Evolutionary conservation across 2,888 invertebrate species (phyloP), one percentile per base, ranked within the genome.

Genomic region (Acrocyrtus sp.): DNA sequence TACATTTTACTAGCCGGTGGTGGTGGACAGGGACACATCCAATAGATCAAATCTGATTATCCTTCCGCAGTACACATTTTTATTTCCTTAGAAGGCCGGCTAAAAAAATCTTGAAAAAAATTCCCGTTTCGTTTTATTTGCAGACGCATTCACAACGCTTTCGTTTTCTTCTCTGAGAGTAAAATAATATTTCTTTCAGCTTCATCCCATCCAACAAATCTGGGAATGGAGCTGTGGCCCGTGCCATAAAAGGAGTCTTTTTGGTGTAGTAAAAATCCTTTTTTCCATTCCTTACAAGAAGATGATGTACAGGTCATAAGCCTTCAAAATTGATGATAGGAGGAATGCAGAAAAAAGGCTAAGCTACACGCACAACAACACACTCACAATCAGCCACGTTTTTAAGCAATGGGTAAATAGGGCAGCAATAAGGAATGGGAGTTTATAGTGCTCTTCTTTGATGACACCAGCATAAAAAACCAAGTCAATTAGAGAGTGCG

Each of bases 91-190:
- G 5, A 34, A 34, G n/a, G n/a, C n/a, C 34, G 12, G 34, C 34
- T 34, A 34, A 34, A 34, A 5, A 34, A 5, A 34, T n/a, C n/a
- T n/a, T n/a, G n/a, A n/a, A n/a, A n/a, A n/a, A n/a, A n/a, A n/a
- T n/a, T n/a, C n/a, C n/a, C n/a, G n/a, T n/a, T n/a, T n/a, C n/a
- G n/a, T n/a, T n/a, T n/a, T n/a, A n/a, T n/a, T n/a, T n/a, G n/a
- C n/a, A 34, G 12, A 34, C 34, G 12, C 34, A 34, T n/a, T n/a
- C n/a, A 34, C 34, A 34, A 34, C 34, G 77, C 77, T 75, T 77
- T 77, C 77, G 54, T 75, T 77, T 77, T 77, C 77, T 39, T 73
- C 74, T 73, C n/a, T n/a, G n/a, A n/a, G 68, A 72, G 57, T 63
- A 50, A 21, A 50, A 17, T n/a, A n/a, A n/a, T n/a, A 57, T 58